Conservation (phyloP, 2,797 vertebrate species). For the Perdix hodgsoniae region DNA sequence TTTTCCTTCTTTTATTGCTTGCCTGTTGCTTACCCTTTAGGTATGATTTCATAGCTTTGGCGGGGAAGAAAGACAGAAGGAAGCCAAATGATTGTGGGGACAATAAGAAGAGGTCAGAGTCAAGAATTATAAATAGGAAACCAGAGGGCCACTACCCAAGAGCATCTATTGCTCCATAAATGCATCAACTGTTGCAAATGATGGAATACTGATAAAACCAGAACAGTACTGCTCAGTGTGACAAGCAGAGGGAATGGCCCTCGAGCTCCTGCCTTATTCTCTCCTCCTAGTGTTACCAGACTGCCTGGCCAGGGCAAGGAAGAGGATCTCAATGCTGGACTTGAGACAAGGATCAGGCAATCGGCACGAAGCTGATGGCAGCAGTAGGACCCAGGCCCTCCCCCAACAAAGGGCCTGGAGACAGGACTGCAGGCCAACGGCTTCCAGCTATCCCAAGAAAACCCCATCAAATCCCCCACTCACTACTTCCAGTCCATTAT, state of each 20-base stretch:
- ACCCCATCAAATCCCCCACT: background rate
- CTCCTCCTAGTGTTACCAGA: background rate
- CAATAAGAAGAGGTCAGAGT: background rate
- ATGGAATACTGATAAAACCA: too few relatives aligned
- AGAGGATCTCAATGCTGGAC: background rate
- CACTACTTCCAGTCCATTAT: accelerated
- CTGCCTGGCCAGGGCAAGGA: background rate
- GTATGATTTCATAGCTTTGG: background rate
- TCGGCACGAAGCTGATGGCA: background rate
- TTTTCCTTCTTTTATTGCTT: background rate
- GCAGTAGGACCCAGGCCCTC: background rate
- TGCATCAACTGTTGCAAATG: background rate
- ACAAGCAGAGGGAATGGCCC: background rate
- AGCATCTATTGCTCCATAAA: background rate
- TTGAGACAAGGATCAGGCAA: background rate
- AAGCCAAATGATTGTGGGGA: background rate
- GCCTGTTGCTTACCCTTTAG: background rate
- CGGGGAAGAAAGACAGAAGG: background rate
- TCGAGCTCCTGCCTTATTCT: background rate
- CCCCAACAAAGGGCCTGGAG: accelerated
- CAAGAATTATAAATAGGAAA: background rate
- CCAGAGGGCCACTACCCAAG: background rate
- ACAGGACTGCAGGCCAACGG: background rate
- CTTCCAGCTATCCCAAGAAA: accelerated
- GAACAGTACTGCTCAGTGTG: background rate